A percentile compares a stretch with the other conserved stretches of the same genome.
Evolutionary conservation across 1,140 invertebrate genomes (phyloP).

Genomic region (Zophobas morio): DNA sequence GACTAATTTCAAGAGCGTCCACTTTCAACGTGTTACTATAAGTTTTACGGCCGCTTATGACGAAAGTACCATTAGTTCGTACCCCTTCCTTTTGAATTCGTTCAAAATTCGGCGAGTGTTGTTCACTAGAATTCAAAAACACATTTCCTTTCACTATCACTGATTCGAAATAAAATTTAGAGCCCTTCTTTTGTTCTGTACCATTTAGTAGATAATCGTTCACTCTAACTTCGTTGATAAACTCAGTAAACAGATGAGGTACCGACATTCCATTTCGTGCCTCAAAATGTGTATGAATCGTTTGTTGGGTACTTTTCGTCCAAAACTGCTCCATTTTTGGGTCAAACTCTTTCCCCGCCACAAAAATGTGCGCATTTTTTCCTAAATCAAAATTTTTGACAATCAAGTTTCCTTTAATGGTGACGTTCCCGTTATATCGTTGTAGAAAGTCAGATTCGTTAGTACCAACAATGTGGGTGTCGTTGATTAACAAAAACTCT

Average conservation of each 20-base stretch:
- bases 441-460: slow-evolving; percentile 60
- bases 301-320: slow-evolving; percentile 62
- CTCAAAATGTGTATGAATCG: slow-evolving; percentile 58
- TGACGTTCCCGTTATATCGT: slow-evolving; percentile 58
- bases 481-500: slow-evolving; percentile 47
- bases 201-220: slow-evolving; percentile 57
- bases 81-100: slow-evolving; percentile 55
- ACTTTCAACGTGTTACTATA: slow-evolving; percentile 54
- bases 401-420: slow-evolving; percentile 59
- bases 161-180: slow-evolving; percentile 59
- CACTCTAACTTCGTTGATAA: slow-evolving; percentile 56
- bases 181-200: slow-evolving; percentile 24
- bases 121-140: slow-evolving; percentile 43
- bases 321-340: slow-evolving; percentile 58
- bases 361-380: slow-evolving; percentile 48
- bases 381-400: slow-evolving; percentile 53
- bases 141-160: slow-evolving; percentile 60
- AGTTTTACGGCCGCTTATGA: slow-evolving; percentile 59
- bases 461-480: slow-evolving; percentile 54
- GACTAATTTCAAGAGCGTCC: slow-evolving; percentile 52
- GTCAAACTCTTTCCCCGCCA: slow-evolving; percentile 55
- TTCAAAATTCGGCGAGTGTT: slow-evolving; percentile 57
- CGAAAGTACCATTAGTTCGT: slow-evolving; percentile 59
- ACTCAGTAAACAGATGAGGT: slow-evolving; percentile 55
- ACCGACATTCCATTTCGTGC: slow-evolving; percentile 53